A percentile compares a stretch with the other conserved stretches of the same genome.
These are phyloP conservation scores for Botrylloides violaceus DNA, from an alignment of 23 tunicate genomes.

Conservation along the genomic window DNA sequence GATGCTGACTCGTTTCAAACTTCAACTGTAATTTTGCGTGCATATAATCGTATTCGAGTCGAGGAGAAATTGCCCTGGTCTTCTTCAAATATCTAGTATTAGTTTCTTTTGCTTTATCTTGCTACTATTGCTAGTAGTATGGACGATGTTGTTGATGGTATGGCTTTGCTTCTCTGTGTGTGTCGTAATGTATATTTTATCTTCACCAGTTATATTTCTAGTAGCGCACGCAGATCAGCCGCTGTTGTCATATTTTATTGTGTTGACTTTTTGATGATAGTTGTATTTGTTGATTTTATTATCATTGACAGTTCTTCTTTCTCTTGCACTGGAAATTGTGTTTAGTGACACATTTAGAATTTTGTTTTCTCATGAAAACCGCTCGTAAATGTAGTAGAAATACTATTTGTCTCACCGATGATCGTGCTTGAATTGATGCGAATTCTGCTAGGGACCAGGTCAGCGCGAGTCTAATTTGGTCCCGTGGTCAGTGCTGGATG, in stretches of 20 bases:
- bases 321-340: not conserved
- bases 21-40: not conserved
- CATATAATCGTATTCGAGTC: too few relatives aligned
- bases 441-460: too few relatives aligned
- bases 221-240: not conserved
- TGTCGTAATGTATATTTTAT: too few relatives aligned
- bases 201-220: too few relatives aligned
- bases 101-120: not conserved
- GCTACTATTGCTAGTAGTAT: not conserved
- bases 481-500: too few relatives aligned
- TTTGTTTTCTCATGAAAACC: too few relatives aligned
- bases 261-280: not conserved
- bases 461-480: too few relatives aligned
- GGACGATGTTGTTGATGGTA: not conserved
- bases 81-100: too few relatives aligned
- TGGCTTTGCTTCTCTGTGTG: not conserved
- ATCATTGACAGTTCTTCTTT: not conserved
- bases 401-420: too few relatives aligned
- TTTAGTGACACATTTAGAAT: not conserved
- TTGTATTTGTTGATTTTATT: not conserved
- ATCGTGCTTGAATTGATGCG: too few relatives aligned
- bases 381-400: too few relatives aligned
- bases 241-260: not conserved
- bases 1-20: not conserved
- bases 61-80: too few relatives aligned